Conservation (phyloP, 1,140 invertebrate genomes). For the Caligus rogercresseyi region DNA sequence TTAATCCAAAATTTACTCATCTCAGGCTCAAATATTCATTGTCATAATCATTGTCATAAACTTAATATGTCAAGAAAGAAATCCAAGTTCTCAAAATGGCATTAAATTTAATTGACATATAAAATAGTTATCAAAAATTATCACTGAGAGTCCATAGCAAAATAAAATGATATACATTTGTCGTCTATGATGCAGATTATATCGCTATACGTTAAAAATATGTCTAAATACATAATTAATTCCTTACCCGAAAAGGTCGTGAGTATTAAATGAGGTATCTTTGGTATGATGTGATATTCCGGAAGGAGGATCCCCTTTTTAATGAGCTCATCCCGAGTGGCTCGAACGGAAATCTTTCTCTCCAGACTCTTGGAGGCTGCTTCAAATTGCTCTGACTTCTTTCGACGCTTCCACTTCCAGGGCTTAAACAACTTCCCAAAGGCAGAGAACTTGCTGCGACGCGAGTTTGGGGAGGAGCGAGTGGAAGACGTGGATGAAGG, state of each 20-base stretch:
- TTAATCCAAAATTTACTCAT: no score
- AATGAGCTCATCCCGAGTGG: constrained; percentile 86
- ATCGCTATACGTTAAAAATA: no score
- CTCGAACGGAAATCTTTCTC: constrained; percentile 90
- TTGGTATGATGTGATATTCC: constrained; percentile 48
- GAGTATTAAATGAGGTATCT: constrained; percentile 5
- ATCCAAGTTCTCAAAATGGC: no score
- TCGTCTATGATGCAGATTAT: no score
- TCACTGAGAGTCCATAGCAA: no score
- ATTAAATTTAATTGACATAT: no score
- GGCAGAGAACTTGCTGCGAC: constrained; percentile 79
- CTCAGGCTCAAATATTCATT: no score
- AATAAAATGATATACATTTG: no score
- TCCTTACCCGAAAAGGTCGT: background rate
- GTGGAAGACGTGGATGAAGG: background rate
- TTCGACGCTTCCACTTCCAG: constrained; percentile 97
- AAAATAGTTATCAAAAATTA: no score
- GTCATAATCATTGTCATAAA: no score
- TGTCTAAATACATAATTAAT: no score
- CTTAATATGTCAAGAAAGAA: no score
- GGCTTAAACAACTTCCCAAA: constrained; percentile 88
- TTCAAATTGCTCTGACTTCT: constrained; percentile 94
- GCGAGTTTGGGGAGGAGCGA: constrained; percentile 48
- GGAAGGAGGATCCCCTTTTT: constrained; percentile 84
- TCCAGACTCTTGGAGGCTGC: constrained; percentile 90